Base-by-base conservation (phyloP, 2,888 invertebrate species). In the Elysia crispata region DNA sequence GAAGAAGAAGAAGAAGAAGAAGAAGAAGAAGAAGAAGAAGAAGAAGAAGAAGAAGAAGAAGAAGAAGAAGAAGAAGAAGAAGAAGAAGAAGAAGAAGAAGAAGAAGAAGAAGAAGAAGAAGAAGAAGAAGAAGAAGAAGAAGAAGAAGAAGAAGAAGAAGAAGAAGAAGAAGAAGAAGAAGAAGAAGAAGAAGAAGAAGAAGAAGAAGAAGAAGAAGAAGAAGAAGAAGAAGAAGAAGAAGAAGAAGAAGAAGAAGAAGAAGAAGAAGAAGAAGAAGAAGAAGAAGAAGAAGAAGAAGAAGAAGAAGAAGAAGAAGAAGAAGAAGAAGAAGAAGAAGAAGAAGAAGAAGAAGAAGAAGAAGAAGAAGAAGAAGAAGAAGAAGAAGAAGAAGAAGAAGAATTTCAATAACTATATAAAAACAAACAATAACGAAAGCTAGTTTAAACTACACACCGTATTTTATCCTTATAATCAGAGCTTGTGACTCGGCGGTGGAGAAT, bases 301-400 rank as follows among this genome's bases (percentile, higher is more conserved):
- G 5, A 20, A 60, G 41, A 74, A 33, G 74, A 41, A 5, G 50
- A 31, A 1, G n/a, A n/a, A 28, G 69, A 74, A n/a, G 13, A 41
- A 66, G 41, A 66, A 30, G 67, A 49, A 57, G 33, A 28, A 64
- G 57, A 74, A 25, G 57, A 23, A 66, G 1, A 66, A 15, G 67
- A 54, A 20, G 54, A 66, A 15, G 33, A 31, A 49, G 62, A 72
- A n/a, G 41, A 57, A n/a, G 70, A 78, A 25, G 23, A 50, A 30
- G 57, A 79, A 28, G 67, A 79, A 49, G 64, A 31, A n/a, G 67
- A 79, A 50, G 79, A 73, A 41, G 74, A 79, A 74, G 60, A 74
- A 60, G 74, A 73, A 28, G 67, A 54, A n/a, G n/a, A n/a, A n/a
- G n/a, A n/a, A n/a, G n/a, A n/a, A n/a, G n/a, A n/a, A n/a, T n/a